Evolutionary conservation across 2,113 vertebrate species (phyloP), one percentile per base, ranked within the genome.

Genomic region (Callocephalon fimbriatum): DNA sequence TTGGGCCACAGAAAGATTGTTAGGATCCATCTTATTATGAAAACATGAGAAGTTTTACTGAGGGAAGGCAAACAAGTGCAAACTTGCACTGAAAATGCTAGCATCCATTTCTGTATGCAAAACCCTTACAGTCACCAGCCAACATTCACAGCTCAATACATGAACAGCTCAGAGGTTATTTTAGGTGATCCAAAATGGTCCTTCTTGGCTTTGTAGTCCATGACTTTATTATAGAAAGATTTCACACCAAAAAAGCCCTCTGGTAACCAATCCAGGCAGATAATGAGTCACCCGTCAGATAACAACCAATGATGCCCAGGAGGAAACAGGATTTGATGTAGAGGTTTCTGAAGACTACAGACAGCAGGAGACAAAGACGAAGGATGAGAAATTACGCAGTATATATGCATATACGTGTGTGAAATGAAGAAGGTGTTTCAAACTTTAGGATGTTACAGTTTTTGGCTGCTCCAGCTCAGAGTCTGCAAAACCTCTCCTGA

Each of bases 131-230:
- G 50, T 54, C 48, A 85, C 32, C 78, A 90, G 93, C 92, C 93
- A 94, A 47, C 42, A 51, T 59, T 80, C 3, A 20, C 58, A 94
- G 66, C 67, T 89, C 67, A 90, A 67, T 35, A 94, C 32, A 37
- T 44, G 87, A 93, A 92, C 71, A 92, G 54, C 92, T 85, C 78
- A 50, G 74, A 88, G 96, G 95, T 96, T 94, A 96, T 94, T 91
- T 89, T 54, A 95, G 94, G 93, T 94, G 78, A 90, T 87, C 12
- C 79, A 88, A 75, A 95, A 96, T 86, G 86, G 85, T 90, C 59
- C 67, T 68, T 65, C 74, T 85, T 93, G 95, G 78, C 85, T 92
- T 83, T 63, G 67, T 90, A 93, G 72, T 63, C 63, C 54, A 63
- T 90, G 78, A 90, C 79, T 92, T 59, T 38, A 84, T 54, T 80